Evolutionary conservation across 2,113 vertebrate genomes (phyloP).

Genomic region (Gnathonemus longibarbis): DNA sequence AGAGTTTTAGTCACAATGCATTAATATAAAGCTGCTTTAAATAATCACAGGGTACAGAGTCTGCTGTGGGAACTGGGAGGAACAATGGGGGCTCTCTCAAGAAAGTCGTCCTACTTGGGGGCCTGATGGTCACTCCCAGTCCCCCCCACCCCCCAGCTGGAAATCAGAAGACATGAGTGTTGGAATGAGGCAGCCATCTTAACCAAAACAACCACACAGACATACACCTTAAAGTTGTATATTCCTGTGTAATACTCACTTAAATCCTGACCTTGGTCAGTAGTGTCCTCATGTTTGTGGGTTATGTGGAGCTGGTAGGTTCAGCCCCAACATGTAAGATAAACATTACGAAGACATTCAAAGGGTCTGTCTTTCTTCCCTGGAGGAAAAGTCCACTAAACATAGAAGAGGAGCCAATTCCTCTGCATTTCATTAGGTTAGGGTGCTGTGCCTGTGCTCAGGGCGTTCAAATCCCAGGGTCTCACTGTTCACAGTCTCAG

Average conservation of each 20-base stretch:
- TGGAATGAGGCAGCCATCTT: slow-evolving; percentile 27
- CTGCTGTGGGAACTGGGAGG: neutral
- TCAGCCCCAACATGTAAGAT: slow-evolving; percentile 30
- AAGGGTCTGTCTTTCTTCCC: slow-evolving; percentile 26
- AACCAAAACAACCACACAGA: slow-evolving; percentile 9
- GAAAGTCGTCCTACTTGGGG: slow-evolving; percentile 26
- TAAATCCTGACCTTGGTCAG: slow-evolving; percentile 24
- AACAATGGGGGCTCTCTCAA: neutral
- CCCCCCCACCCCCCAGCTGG: neutral
- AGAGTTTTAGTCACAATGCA: neutral
- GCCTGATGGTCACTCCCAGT: neutral
- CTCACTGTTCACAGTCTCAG: neutral
- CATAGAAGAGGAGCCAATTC: neutral
- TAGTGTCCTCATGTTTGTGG: slow-evolving; percentile 32
- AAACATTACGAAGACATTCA: slow-evolving; percentile 49
- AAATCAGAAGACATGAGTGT: neutral
- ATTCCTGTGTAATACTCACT: slow-evolving; percentile 22
- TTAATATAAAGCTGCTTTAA: neutral
- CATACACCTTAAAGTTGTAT: slow-evolving; percentile 16
- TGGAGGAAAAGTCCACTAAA: neutral
- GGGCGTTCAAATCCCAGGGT: neutral
- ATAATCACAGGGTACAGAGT: neutral
- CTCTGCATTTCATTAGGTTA: neutral
- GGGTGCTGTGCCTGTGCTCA: neutral
- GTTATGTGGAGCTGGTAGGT: slow-evolving; percentile 36